Percentiles rank a stretch among this genome's conserved stretches.
Conservation (phyloP, 2,888 invertebrate species). For the Nineta flava region DNA sequence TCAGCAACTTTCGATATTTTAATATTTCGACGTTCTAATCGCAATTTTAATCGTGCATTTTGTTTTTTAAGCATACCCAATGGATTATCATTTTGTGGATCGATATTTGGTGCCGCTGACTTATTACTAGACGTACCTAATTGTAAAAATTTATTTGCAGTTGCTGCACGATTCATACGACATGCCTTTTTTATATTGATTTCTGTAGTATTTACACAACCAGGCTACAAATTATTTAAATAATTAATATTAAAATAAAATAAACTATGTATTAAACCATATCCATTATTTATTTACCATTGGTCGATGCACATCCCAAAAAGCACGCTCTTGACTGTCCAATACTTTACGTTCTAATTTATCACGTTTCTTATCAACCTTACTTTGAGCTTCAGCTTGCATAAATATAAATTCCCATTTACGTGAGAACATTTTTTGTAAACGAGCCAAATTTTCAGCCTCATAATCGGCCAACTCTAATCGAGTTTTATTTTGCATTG, state of each 20-base stretch:
- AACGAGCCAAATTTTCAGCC: constrained; percentile 88
- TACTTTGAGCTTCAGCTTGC: constrained; percentile 86
- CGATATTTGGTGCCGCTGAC: constrained; percentile 36
- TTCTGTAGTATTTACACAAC: constrained; percentile 97
- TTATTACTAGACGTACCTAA: constrained; percentile 33
- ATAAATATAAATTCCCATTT: constrained; percentile 99
- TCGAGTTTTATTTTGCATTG: constrained; percentile 99
- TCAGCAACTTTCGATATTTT: constrained; percentile 89
- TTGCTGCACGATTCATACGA: constrained; percentile 38
- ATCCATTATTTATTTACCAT: constrained; percentile 51
- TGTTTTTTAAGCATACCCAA: constrained; percentile 41
- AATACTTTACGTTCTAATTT: constrained; percentile 94
- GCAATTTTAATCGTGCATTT: constrained; percentile 55
- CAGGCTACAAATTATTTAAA: constrained; percentile 64
- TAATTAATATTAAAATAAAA: background rate
- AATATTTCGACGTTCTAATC: constrained; percentile 74
- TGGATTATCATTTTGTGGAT: constrained; percentile 20
- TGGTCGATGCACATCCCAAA: constrained; percentile 99
- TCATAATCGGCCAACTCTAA: constrained; percentile 97
- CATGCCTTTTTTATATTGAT: constrained; percentile 95
- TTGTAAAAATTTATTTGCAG: constrained; percentile 26
- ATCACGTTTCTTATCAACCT: constrained; percentile 97
- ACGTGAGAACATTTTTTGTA: constrained; percentile 97
- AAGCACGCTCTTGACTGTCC: constrained; percentile 97
- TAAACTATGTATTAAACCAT: background rate